Conservation (phyloP, 2,888 invertebrate genomes). For the Mythimna vitellina region DNA sequence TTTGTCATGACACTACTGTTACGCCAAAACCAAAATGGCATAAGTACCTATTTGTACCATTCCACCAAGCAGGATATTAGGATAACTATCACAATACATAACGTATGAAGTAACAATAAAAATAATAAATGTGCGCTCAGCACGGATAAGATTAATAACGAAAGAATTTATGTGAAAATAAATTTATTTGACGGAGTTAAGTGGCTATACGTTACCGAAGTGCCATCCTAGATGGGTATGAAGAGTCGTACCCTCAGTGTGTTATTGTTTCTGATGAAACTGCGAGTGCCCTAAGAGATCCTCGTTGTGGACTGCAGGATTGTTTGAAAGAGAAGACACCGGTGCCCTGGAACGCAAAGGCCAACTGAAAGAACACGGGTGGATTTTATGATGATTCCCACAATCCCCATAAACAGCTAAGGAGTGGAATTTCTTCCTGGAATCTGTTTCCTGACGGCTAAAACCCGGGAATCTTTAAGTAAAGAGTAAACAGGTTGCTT, state of each 20-base stretch:
- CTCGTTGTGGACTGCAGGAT: no score
- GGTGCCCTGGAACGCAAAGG: no score
- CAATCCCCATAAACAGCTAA: no score
- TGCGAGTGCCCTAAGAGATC: not conserved
- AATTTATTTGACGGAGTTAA: conserved; percentile 76
- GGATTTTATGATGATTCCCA: no score
- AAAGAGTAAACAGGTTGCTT: no score
- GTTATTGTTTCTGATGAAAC: conserved; percentile 13
- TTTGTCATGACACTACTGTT: not conserved
- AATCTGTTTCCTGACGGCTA: no score
- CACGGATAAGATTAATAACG: conserved; percentile 74
- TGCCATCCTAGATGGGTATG: conserved; percentile 23
- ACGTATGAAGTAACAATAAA: conserved; percentile 70
- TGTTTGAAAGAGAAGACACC: no score
- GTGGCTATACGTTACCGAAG: conserved; percentile 60
- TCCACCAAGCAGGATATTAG: not conserved
- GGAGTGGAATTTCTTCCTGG: no score
- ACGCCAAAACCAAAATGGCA: not conserved
- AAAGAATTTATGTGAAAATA: conserved; percentile 72
- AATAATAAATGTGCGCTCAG: conserved; percentile 72
- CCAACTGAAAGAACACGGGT: no score
- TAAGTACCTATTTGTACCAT: not conserved
- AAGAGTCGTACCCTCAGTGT: not conserved
- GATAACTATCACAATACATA: conserved; percentile 45
- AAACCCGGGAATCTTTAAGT: no score